Base-by-base conservation (phyloP, 1,140 invertebrate species). In the Dinoponera quadriceps region DNA sequence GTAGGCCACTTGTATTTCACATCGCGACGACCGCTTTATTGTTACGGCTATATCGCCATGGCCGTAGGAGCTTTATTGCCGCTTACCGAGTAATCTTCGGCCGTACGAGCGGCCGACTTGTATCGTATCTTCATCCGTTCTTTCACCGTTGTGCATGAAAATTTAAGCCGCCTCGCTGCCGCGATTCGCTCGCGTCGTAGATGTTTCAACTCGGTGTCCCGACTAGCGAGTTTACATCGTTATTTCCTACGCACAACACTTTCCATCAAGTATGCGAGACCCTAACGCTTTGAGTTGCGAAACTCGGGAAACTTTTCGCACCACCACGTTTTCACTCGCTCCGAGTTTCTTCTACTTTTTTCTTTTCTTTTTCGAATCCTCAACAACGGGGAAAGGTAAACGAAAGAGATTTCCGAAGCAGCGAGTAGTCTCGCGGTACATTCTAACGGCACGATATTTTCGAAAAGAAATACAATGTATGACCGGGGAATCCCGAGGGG, bases 401-500 rank as follows among this genome's bases (percentile, higher is more conserved):
- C 73, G 83, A 75, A 89, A 73, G 83, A 20, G 78, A 88, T 88
- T 88, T 83, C 90, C 51, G 90, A n/a, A 89, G 85, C 88, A 89
- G 90, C 91, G 91, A 91, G 91, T 92, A 91, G 89, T 84, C 69
- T 81, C 84, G 49, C 78, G 20, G 62, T 54, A 13, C 57, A 33
- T 55, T n/a, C 7, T 11, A 11, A 55, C 51, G 55, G 71, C 71
- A 89, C 88, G 86, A 90, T 90, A 81, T 82, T 74, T n/a, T 83
- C 60, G 72, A 85, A 87, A 83, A 72, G 77, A 60, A 89, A 85
- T 85, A 86, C 87, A 86, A 90, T 90, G 90, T 91, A 91, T 84
- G 87, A 5, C 82, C 82, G 66, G 27, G 55, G 82, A 81, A 87
- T 78, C 20, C 38, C 7, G 11, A 11, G 5, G 11, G 11, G 3